Evolutionary conservation across 37 sponge, comb jelly and placozoan species (phyloP).

Genomic region (Ianthella basta): DNA sequence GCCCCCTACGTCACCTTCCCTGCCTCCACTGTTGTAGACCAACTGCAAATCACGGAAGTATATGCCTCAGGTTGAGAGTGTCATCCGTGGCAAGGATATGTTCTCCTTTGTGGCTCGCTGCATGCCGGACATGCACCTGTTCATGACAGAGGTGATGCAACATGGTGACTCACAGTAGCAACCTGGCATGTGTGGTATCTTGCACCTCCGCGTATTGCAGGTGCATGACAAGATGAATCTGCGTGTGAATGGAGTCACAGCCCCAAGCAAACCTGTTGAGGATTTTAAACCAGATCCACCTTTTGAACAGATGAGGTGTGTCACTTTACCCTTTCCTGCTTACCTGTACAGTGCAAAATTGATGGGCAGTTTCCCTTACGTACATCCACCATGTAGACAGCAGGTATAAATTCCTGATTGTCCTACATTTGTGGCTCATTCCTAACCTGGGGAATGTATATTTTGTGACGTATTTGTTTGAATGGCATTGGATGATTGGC

Average conservation of each 20-base stretch:
- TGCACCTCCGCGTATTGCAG: conserved; percentile 10
- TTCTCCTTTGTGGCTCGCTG: conserved; percentile 88
- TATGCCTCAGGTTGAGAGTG: conserved; percentile 77
- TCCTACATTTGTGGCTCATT: too few relatives aligned
- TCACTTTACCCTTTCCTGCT: not conserved
- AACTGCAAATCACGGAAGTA: conserved; percentile 50
- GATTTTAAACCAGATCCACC: conserved; percentile 45
- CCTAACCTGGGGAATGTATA: too few relatives aligned
- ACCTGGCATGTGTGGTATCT: conserved; percentile 12
- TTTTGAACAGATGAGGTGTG: conserved; percentile 38
- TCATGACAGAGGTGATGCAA: conserved; percentile 70
- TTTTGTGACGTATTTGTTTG: too few relatives aligned
- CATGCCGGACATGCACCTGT: conserved; percentile 75
- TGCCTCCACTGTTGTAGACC: conserved; percentile 31
- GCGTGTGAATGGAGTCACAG: conserved; percentile 68
- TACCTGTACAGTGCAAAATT: too few relatives aligned
- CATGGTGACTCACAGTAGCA: conserved; percentile 4
- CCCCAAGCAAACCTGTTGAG: conserved; percentile 48
- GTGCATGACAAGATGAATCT: conserved; percentile 63
- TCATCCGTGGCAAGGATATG: conserved; percentile 66
- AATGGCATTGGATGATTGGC: too few relatives aligned
- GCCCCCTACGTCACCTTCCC: not conserved
- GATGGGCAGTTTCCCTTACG: too few relatives aligned
- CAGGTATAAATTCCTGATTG: too few relatives aligned
- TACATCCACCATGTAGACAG: too few relatives aligned